Evolutionary conservation across 1,140 invertebrate species (phyloP), one percentile per base, ranked within the genome.

Genomic region (Cotesia vestalis): DNA sequence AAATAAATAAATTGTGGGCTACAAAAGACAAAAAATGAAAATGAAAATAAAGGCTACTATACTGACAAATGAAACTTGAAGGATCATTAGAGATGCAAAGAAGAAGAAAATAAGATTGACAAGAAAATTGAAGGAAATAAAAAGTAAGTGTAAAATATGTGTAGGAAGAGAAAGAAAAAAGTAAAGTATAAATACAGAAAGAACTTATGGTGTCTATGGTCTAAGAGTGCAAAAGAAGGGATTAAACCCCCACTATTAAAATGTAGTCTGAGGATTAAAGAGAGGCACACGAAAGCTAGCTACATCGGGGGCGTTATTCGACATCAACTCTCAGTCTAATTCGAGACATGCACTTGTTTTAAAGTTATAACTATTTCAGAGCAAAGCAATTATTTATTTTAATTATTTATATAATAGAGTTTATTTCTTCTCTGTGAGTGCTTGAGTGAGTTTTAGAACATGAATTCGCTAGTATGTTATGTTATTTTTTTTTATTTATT

Each of bases 181-280:
- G 67, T 35, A 34, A 61, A 60, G 35, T 9, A 55, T 5, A 27
- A 68, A 36, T 53, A 11, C 27, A 9, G 46, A 38, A 27, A 59
- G 51, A 17, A 62, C 4, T 53, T 38, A 17, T 67, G 55, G 62
- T 55, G 61, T 64, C 40, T 55, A 40, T n/a, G 17, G 55, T 55
- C 9, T 69, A 35, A 76, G 75, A 80, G 77, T 78, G 81, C 79
- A 78, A 84, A 86, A 84, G 83, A 85, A 85, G 84, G 82, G 82
- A 84, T 84, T 72, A 73, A 81, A 74, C 82, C 83, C 83, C 85
- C 83, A 85, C 84, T 84, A 84, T 84, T 83, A 81, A 84, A 85
- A 82, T 46, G 40, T 46, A 11, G 70, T 77, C 64, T 78, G 71
- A 69, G 60, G 59, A 71, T 61, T 66, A 59, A 71, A 67, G 66